Evolutionary conservation across 37 sponge, comb jelly and placozoan species (phyloP).

Genomic region (Spongia lamella): DNA sequence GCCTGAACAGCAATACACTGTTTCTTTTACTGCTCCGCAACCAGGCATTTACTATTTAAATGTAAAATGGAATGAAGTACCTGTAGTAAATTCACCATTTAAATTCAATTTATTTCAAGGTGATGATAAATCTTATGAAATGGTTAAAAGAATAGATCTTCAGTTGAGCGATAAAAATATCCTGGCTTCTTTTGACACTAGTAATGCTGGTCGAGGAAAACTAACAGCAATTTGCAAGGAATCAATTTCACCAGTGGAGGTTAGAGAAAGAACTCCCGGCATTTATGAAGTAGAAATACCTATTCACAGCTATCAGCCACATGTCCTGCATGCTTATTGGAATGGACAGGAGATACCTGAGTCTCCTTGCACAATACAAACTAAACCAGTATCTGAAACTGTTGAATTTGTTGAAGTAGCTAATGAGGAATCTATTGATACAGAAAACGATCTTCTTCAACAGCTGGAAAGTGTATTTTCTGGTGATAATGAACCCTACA

Average conservation of each 20-base stretch:
- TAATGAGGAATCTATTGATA: too few species aligned
- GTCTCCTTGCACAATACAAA: conserved; percentile 51
- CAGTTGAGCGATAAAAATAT: conserved; percentile 40
- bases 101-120: conserved; percentile 30
- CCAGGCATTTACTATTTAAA: conserved; percentile 49
- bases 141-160: conserved; percentile 32
- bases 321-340: conserved; percentile 10
- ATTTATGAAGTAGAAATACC: conserved; percentile 12
- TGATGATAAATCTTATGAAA: conserved; percentile 1
- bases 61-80: conserved; percentile 40
- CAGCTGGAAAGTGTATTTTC: too few species aligned
- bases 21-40: conserved; percentile 15
- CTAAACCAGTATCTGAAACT: neutral
- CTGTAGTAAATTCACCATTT: conserved; percentile 60
- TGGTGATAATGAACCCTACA: too few species aligned
- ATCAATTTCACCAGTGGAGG: conserved; percentile 21
- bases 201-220: conserved; percentile 58
- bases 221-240: conserved; percentile 46
- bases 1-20: neutral
- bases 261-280: neutral
- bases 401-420: conserved; percentile 14
- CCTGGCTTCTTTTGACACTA: conserved; percentile 20
- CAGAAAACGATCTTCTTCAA: too few species aligned
- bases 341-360: conserved; percentile 35
- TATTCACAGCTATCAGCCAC: too few species aligned